phyloP scores from a whole-genome alignment of 2,888 invertebrate species.

The Drosophila acutilabella region DNA sequence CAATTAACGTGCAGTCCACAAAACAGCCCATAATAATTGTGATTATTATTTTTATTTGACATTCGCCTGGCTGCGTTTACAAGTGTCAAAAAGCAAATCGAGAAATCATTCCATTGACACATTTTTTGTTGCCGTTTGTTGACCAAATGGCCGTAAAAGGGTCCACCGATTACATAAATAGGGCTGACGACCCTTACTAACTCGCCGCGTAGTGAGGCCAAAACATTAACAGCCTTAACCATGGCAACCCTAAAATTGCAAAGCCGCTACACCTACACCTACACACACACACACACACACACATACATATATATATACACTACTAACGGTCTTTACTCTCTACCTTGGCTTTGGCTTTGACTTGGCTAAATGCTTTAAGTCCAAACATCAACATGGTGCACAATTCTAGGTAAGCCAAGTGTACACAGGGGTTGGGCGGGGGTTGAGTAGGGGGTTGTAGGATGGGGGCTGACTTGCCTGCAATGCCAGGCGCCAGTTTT shows the following conservation, averaged over 20 bases:
- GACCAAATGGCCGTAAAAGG: conserved; percentile 52
- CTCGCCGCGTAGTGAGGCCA: conserved; percentile 54
- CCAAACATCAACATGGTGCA: conserved; percentile 55
- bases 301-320: background rate
- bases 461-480: conserved; percentile 3
- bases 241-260: conserved; percentile 48
- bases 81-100: conserved; percentile 33
- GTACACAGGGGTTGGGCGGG: background rate
- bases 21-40: no score
- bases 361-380: conserved; percentile 47
- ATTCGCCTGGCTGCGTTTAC: background rate
- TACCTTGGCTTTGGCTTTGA: conserved; percentile 64
- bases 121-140: conserved; percentile 39
- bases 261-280: conserved; percentile 2
- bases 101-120: conserved; percentile 62
- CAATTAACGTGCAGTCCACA: background rate
- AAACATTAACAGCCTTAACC: conserved; percentile 46
- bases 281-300: background rate
- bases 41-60: no score
- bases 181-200: conserved; percentile 78
- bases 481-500: conserved; percentile 43
- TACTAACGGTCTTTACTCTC: conserved; percentile 11
- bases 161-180: conserved; percentile 50
- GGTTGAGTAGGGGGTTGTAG: background rate
- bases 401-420: background rate